Evolutionary conservation across 2,113 vertebrate species (phyloP).

Genomic region (Mastomys natalensis): DNA sequence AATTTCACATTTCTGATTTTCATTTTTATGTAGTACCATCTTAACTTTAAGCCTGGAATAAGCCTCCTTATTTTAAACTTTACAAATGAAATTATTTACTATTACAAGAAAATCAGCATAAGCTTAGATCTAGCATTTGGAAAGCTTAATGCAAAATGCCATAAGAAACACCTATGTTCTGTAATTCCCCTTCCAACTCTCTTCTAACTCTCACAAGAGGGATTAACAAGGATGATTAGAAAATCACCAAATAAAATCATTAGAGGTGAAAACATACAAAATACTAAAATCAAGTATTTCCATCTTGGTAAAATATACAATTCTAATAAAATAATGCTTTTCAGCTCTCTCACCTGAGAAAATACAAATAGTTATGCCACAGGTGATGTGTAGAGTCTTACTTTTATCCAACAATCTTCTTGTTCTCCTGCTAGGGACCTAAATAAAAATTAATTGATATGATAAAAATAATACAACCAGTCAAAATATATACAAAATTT

Average conservation of each 20-base stretch:
- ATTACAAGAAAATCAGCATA: neutral
- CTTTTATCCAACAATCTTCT: conserved; percentile 94
- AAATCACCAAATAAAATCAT: neutral
- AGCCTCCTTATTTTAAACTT: neutral
- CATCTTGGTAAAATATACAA: neutral
- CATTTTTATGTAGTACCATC: neutral
- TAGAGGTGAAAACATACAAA: neutral
- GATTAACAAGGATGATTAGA: neutral
- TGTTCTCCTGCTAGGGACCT: conserved; percentile 93
- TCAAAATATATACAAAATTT: neutral
- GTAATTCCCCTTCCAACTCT: neutral
- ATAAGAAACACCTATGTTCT: neutral
- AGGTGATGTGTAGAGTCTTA: conserved; percentile 94
- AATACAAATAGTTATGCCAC: conserved; percentile 93
- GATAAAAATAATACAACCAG: neutral
- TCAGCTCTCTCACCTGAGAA: conserved; percentile 91
- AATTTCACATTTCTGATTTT: conserved; percentile 44
- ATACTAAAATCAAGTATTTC: neutral
- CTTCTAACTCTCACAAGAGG: neutral
- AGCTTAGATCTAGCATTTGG: neutral
- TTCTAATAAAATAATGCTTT: neutral
- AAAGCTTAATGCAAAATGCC: neutral
- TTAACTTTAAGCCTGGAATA: neutral
- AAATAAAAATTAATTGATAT: conserved; percentile 62
- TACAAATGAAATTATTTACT: conserved; percentile 46